Evolutionary conservation across 2,797 vertebrate genomes (phyloP).

Genomic region (Enteromius treurensis): DNA sequence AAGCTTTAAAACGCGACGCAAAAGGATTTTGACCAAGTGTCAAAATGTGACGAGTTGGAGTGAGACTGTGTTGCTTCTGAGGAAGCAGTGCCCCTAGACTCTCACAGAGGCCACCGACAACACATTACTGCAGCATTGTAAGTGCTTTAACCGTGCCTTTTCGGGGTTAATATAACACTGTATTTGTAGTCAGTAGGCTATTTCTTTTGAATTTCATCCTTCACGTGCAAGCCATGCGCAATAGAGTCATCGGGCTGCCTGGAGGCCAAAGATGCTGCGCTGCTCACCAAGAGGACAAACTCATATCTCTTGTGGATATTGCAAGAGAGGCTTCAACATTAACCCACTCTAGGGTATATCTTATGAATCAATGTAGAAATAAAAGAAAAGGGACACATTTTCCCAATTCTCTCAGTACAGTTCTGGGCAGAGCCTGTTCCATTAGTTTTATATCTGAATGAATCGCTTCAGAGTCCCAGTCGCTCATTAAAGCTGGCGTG

Average conservation of each 20-base stretch:
- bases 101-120: conserved; percentile 1
- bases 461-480: conserved; percentile 31
- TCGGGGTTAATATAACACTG: background rate
- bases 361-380: conserved; percentile 42
- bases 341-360: conserved; percentile 39
- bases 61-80: no score
- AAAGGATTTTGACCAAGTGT: no score
- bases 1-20: no score
- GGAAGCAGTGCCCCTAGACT: background rate
- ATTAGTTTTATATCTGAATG: conserved; percentile 29
- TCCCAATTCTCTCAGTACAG: conserved; percentile 46
- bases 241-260: conserved; percentile 16
- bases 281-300: conserved; percentile 32
- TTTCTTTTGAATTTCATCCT: conserved; percentile 14
- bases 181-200: background rate
- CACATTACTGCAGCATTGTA: background rate
- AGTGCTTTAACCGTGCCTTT: background rate
- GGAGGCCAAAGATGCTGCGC: conserved; percentile 24
- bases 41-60: no score
- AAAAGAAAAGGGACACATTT: conserved; percentile 36
- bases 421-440: background rate
- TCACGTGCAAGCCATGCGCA: background rate
- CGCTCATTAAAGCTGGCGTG: conserved; percentile 58
- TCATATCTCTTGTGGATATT: conserved; percentile 50
- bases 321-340: conserved; percentile 11